Evolutionary conservation across 1,140 invertebrate species (phyloP), one percentile per base, ranked within the genome.

Genomic region (Pectinophora gossypiella): DNA sequence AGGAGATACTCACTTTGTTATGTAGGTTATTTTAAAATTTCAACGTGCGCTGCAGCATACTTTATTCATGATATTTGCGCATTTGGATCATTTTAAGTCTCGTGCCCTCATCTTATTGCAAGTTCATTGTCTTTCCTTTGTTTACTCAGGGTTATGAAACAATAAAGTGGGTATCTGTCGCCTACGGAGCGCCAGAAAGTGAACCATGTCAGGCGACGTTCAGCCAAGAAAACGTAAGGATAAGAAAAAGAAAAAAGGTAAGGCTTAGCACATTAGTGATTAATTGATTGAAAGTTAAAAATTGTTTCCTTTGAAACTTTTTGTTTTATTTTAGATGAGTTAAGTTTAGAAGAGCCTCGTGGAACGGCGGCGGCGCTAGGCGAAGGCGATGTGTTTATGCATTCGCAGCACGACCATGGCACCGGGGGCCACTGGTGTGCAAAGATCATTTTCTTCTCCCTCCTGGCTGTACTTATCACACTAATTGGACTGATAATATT

Each of bases 341-440:
- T 85, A 47, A 64, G 73, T 27, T 48, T 82, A 48, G 81, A 85
- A 38, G 83, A 86, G 50, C 76, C 75, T 56, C 77, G 79, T 64
- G 78, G 74, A 12, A 81, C 76, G 18, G 65, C 76, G 5, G 76
- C 81, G 21, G 72, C 79, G 51, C 61, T 88, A 54, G 75, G 78
- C 35, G 85, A 89, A 60, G 92, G 92, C 18, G 91, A 93, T 72
- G 87, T 93, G 19, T 91, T 92, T 45, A 92, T 95, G 65, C 94
- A 95, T 67, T 89, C 95, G 20, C 90, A 95, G 19, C 92, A 94
- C 63, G 93, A 95, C 40, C 90, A 89, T 56, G 90, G 90, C 7
- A 94, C 92, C 12, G 94, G 93, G 35, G 94, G 94, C 20, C 93
- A 94, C 67, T 92, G 94, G 89, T 94, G 93, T 77, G 93, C 94